Evolutionary conservation across 2,113 vertebrate species (phyloP).

Genomic region (Myrmophylax atrothorax): DNA sequence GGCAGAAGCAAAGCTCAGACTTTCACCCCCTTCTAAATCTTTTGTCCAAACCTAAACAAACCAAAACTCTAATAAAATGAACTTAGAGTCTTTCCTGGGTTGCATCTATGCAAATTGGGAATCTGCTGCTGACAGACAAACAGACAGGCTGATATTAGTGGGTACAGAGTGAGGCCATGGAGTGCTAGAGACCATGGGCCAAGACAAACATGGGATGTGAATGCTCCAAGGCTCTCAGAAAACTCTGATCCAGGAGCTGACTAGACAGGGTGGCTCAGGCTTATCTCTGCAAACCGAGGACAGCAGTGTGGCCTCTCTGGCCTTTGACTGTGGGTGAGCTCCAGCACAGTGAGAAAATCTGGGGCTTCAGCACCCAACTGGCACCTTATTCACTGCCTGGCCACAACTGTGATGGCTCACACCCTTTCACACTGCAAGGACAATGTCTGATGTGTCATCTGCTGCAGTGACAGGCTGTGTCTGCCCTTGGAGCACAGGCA

Average conservation of each 20-base stretch:
- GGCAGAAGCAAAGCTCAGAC: neutral
- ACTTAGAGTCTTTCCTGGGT: neutral
- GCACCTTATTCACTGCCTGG: neutral
- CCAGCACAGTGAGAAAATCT: neutral
- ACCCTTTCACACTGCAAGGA: neutral
- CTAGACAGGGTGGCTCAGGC: neutral
- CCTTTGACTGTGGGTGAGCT: neutral
- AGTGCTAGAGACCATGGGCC: neutral
- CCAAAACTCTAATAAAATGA: constrained; percentile 6
- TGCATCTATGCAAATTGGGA: neutral
- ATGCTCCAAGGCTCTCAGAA: neutral
- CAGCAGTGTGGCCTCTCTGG: neutral
- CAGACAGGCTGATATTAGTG: neutral
- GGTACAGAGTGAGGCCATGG: neutral
- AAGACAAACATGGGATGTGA: neutral
- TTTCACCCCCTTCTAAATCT: neutral
- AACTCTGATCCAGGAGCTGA: neutral
- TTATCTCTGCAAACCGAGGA: neutral
- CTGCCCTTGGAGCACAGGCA: neutral
- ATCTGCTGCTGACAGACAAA: neutral
- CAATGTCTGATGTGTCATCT: rapidly evolving
- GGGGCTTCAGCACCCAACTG: neutral
- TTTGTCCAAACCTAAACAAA: neutral
- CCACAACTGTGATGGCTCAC: neutral
- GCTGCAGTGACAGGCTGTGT: neutral